Base-by-base conservation (phyloP, 2,113 vertebrate genomes). In the Tretioscincus oriximinensis region DNA sequence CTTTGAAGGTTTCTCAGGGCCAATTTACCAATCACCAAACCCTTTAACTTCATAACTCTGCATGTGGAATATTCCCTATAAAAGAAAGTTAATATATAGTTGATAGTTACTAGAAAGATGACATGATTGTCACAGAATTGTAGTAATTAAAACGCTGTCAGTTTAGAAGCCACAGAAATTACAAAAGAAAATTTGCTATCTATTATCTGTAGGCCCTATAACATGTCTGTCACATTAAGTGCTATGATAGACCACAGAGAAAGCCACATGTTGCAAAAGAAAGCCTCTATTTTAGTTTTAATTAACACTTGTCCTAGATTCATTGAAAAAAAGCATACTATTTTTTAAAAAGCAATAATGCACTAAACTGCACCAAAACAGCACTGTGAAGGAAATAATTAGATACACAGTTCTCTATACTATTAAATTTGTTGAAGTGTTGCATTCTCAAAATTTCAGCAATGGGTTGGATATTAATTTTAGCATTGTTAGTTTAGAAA, bases 51-150 rank as follows among this genome's bases (percentile, higher is more conserved):
- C 5, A 5, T 41, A 41, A 82, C 73, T 85, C 18, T 1, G 4
- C 77, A 72, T 81, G 74, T 64, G 84, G 64, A 84, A 81, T 41
- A 2, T 41, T 72, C 79, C 71, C 77, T 90, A 69, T 63, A 69
- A 60, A 70, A 64, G 75, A 71, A 88, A 89, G 77, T 71, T 66
- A 81, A 73, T 47, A 58, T 87, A 45, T 24, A 28, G 49, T 49
- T 7, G 1, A 0, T 11, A 67, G 86, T 89, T 92, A 89, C 89
- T 88, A 80, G 84, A 90, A 86, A 94, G 92, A 90, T 1, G 2
- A 86, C 86, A 80, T 88, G 66, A 80, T 88, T 90, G 81, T 88
- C 90, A 91, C 87, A 87, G 87, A 85, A 86, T 90, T 90, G 79
- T 85, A 73, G 16, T 90, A 85, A 58, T 84, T 93, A 91, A 89